Evolutionary conservation across 2,888 invertebrate species (phyloP).

Genomic region (Scaptomyza flava): DNA sequence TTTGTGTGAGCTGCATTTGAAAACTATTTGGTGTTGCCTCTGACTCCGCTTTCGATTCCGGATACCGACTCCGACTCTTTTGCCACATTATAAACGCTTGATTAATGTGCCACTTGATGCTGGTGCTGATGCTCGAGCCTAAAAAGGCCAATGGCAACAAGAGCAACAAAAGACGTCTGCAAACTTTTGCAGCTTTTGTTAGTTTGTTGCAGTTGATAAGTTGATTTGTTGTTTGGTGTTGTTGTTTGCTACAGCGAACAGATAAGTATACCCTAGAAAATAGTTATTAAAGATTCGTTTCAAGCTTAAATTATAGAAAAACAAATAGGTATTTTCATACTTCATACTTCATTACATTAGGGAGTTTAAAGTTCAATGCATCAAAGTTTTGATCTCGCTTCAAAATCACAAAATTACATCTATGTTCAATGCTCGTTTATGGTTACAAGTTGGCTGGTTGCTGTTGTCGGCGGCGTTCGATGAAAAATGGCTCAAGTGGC

Average conservation of each 20-base stretch:
- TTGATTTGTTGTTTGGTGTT: neutral
- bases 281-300: neutral
- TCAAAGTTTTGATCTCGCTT: neutral
- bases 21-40: constrained; percentile 66
- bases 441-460: neutral
- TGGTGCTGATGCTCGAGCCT: constrained; percentile 8
- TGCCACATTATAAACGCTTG: constrained; percentile 66
- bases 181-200: neutral
- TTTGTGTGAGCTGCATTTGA: constrained; percentile 68
- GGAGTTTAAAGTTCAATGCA: too few species aligned
- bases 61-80: constrained; percentile 28
- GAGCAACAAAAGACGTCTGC: constrained; percentile 14
- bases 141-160: constrained; percentile 50
- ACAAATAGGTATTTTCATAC: too few species aligned
- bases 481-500: constrained; percentile 55
- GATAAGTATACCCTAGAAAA: neutral
- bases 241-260: neutral
- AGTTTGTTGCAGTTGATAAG: constrained; percentile 5
- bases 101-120: constrained; percentile 56
- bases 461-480: constrained; percentile 6
- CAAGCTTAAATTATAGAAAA: neutral
- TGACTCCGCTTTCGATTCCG: neutral
- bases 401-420: constrained; percentile 31
- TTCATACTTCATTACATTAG: too few species aligned
- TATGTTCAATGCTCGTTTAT: neutral